Base-by-base conservation (phyloP, 2,888 invertebrate species). In the Harpalus rubripes region DNA sequence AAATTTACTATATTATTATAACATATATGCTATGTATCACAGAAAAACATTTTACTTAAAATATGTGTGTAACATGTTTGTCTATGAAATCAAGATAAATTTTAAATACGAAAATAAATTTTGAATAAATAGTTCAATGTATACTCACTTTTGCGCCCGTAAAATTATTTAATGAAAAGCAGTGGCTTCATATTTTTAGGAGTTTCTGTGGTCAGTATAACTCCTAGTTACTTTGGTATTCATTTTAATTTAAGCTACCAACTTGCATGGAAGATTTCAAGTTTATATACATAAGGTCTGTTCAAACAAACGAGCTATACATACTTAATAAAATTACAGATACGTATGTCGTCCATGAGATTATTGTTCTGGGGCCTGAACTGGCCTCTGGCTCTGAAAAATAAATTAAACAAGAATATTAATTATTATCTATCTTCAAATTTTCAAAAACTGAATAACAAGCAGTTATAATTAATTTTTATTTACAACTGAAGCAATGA, bases 211-310 rank as follows among this genome's bases (percentile, higher is more conserved):
- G 63, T 63, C 63, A 63, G 44, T 18, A 56, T 22, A 80, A 16
- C 81, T 81, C 85, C 84, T 80, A 85, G 86, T 87, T 87, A 87
- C 88, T 88, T 88, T 88, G 88, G 88, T 87, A 87, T 87, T 85
- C 58, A 87, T 86, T 86, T 44, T 86, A 80, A 87, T 88, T 84
- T 88, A 90, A 89, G 89, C 89, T 89, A 89, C 89, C 89, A 86
- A 88, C 88, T 89, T 83, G 88, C 87, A 87, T 88, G 88, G 89
- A 88, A 89, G 88, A 88, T 86, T 86, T 87, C 87, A 87, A 81
- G 61, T 72, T 85, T 44, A 86, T 85, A 32, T 80, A 68, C 85
- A 87, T 87, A 85, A 86, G 86, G 81, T 52, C 85, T 86, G 81
- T 80, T 86, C 63, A 87, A 86, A 58, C 86, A 68, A 81, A 86